Base-by-base conservation (phyloP, 1,140 invertebrate genomes). In the Rhyacophila brunnea region DNA sequence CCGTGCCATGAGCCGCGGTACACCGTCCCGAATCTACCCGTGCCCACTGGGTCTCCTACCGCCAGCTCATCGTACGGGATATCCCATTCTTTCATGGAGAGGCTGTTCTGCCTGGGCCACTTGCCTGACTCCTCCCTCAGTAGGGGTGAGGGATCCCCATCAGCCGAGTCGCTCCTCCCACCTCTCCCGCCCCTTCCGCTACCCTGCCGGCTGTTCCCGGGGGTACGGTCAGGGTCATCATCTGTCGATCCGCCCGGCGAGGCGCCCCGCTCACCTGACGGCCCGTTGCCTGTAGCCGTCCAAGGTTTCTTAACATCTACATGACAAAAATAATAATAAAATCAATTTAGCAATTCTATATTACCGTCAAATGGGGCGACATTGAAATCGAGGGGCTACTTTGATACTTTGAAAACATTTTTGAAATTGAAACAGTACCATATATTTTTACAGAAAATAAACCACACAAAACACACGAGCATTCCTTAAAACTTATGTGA, bases 1-100 rank as follows among this genome's bases (percentile, higher is more conserved):
- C 97, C 97, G 79, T 99, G 96, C 96, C 97, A 99, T 68, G 93
- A 88, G 38, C 95, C 97, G 67, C 93, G 86, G 74, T 93, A 94
- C 15, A 99, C 96, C 7, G 90, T 95, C 40, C 95, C 95, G 81
- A 98, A 98, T 58, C 94, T 84, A 10, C 95, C 96, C 18, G 84
- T 89, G 17, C 96, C 96, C 62, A 98, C 91, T 59, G 86, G 80
- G 61, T 97, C 94, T 43, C 87, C 86, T 68, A 96, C 84, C 65
- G 87, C 87, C 44, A 99, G 72, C 77, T 98, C 95, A 69, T 95
- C 92, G 79, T 87, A 97, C 43, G 95, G 94, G 75, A 99, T 98
- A 77, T 98, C 95, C 96, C 95, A 98, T 74, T 98, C 95, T 70
- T 93, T 86, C 78, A 96, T 87, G 4, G 93, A 96, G 62, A 97